Conservation (phyloP, 1,140 invertebrate species). For the Drosophila obscura region DNA sequence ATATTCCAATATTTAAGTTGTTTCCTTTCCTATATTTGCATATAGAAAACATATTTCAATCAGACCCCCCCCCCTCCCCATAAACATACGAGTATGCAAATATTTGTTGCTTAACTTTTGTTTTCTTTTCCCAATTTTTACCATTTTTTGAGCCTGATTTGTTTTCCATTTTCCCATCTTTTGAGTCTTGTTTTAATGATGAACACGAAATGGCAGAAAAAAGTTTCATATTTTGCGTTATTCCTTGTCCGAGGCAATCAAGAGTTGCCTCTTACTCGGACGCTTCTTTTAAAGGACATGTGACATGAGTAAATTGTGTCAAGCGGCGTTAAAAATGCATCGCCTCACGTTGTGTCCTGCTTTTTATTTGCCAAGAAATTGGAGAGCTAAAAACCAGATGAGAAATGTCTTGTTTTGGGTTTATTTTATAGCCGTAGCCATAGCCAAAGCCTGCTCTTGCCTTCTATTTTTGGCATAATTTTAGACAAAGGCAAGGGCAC, state of each 20-base stretch:
- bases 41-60: slow-evolving; percentile 41
- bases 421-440: slow-evolving; percentile 31
- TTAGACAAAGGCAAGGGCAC: slow-evolving; percentile 65
- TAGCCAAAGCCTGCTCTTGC: neutral
- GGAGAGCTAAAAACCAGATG: slow-evolving; percentile 26
- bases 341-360: slow-evolving; percentile 42
- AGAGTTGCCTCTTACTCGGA: slow-evolving; percentile 31
- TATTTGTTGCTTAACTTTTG: slow-evolving; percentile 46
- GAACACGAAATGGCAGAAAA: slow-evolving; percentile 13
- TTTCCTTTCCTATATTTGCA: slow-evolving; percentile 21
- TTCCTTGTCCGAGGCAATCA: slow-evolving; percentile 27
- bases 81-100: slow-evolving; percentile 27
- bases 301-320: slow-evolving; percentile 34
- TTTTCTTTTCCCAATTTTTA: slow-evolving; percentile 13
- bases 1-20: too few relatives aligned
- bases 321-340: slow-evolving; percentile 57
- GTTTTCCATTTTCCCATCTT: slow-evolving; percentile 17
- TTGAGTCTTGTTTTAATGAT: slow-evolving; percentile 25
- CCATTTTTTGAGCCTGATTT: slow-evolving; percentile 11
- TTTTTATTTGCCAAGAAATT: slow-evolving; percentile 66
- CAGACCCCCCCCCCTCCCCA: slow-evolving; percentile 6
- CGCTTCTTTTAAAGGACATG: too few relatives aligned
- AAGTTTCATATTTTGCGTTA: slow-evolving; percentile 15
- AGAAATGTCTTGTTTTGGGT: slow-evolving; percentile 28
- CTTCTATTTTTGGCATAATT: slow-evolving; percentile 37